Evolutionary conservation across 2,113 vertebrate species (phyloP).

Genomic region (Lota lota): DNA sequence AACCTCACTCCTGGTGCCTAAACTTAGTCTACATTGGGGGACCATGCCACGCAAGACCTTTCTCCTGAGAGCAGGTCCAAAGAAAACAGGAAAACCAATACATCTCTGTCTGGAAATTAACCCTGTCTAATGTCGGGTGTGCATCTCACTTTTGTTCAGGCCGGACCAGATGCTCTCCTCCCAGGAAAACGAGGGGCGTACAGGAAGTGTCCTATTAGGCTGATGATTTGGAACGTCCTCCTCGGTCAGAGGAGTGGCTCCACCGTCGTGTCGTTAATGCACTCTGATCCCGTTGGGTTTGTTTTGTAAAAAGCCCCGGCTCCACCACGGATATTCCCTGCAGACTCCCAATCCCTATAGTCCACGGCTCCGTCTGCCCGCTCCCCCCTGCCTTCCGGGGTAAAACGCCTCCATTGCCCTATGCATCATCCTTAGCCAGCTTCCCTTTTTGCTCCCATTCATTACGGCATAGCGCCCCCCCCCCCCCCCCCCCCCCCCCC

Average conservation of each 20-base stretch:
- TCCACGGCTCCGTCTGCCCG: constrained; percentile 35
- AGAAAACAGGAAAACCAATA: constrained; percentile 67
- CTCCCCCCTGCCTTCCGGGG: constrained; percentile 33
- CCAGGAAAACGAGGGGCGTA: constrained; percentile 47
- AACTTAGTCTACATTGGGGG: constrained; percentile 16
- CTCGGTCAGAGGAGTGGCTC: constrained; percentile 29
- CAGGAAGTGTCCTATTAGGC: constrained; percentile 48
- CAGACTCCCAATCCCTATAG: constrained; percentile 57
- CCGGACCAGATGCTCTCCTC: constrained; percentile 32
- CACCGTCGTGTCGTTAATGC: constrained; percentile 26
- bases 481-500: no score
- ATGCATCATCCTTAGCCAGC: constrained; percentile 56
- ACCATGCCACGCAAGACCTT: constrained; percentile 9
- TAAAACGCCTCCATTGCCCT: constrained; percentile 49
- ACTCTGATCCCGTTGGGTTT: constrained; percentile 34
- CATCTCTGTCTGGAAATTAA: constrained; percentile 64
- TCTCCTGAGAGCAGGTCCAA: constrained; percentile 61
- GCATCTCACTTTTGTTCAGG: constrained; percentile 44
- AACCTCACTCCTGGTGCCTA: constrained; percentile 37
- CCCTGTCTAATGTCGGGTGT: constrained; percentile 37
- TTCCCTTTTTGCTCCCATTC: constrained; percentile 44
- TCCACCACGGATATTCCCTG: constrained; percentile 33
- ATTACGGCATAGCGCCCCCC: constrained; percentile 48
- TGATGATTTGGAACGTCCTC: constrained; percentile 42
- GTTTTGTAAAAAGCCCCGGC: constrained; percentile 34